Evolutionary conservation across 2,888 invertebrate species (phyloP), one percentile per base, ranked within the genome.

Genomic region (Luffia ferchaultella): DNA sequence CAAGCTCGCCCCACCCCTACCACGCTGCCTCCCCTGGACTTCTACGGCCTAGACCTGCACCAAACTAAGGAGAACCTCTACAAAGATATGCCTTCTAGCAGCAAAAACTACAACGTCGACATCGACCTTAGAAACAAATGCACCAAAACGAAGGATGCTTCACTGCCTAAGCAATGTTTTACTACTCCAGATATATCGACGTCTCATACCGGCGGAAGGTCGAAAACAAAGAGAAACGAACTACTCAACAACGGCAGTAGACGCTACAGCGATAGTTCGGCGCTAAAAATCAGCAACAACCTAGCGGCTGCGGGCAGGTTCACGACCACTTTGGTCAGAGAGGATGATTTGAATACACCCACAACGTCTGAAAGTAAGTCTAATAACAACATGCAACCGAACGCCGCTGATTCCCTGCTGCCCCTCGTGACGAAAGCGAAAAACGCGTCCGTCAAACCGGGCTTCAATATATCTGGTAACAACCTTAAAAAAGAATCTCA

Each of bases 1-100:
- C 66, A 62, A n/a, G 60, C 51, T 56, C 58, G 7, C 65, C 65
- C 51, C 59, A 57, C 58, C 53, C 53, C 54, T 64, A 65, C 45
- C 64, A 72, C 20, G 70, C 73, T 53, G 68, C 71, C 47, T 71
- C 67, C 58, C 1, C 51, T 67, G 2, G 73, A 78, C 51, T 68
- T 76, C 58, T 74, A 68, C 61, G 74, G 76, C 15, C 69, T 76
- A 48, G 75, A 64, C 58, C 58, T 70, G 40, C 76, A 76, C 51
- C 70, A 74, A 54, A 73, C 76, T 20, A 78, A 78, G 53, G 78
- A 82, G 51, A 68, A 62, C 52, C 68, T 78, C 54, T 65, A 69
- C 59, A 80, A 80, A 56, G 79, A 82, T 54, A 65, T 79, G 55
- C 78, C 80, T 1, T 74, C 78, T 1, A 79, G 76, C 56, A 80